Percentiles rank a stretch among this genome's conserved stretches.
These are phyloP conservation scores for Laticauda laticaudata DNA, from an alignment of 2,113 vertebrate species.

Conservation along the genomic window DNA sequence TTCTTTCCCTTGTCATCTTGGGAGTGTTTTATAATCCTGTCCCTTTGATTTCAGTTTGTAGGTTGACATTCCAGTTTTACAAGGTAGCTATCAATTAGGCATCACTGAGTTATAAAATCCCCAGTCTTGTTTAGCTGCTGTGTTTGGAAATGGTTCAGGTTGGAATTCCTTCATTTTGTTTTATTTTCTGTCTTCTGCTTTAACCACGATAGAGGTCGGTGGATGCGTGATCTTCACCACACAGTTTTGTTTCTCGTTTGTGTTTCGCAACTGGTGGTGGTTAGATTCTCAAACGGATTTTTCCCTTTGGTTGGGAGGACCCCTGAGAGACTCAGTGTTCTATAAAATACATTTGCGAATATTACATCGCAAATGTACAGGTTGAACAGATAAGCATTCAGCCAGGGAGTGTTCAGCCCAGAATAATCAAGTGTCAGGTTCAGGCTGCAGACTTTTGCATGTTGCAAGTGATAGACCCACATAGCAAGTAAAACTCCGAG, in stretches of 20 bases:
- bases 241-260: neutral
- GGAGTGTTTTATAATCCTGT: neutral
- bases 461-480: no score
- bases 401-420: neutral
- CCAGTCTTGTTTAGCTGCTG: neutral
- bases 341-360: no score
- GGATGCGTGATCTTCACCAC: neutral
- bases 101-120: neutral
- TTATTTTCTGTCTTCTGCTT: neutral
- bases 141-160: neutral
- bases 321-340: neutral
- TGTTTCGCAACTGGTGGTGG: neutral
- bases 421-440: neutral
- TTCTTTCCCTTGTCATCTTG: neutral
- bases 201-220: neutral
- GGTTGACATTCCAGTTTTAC: neutral
- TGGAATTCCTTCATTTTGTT: neutral
- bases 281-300: neutral
- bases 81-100: neutral
- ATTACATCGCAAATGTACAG: neutral
- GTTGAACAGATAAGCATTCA: neutral
- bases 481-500: no score
- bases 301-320: neutral
- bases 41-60: neutral
- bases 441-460: neutral